A percentile compares a stretch with the other conserved stretches of the same genome.
phyloP scores from a whole-genome alignment of 2,113 vertebrate genomes.

The Bolborhynchus lineola region DNA sequence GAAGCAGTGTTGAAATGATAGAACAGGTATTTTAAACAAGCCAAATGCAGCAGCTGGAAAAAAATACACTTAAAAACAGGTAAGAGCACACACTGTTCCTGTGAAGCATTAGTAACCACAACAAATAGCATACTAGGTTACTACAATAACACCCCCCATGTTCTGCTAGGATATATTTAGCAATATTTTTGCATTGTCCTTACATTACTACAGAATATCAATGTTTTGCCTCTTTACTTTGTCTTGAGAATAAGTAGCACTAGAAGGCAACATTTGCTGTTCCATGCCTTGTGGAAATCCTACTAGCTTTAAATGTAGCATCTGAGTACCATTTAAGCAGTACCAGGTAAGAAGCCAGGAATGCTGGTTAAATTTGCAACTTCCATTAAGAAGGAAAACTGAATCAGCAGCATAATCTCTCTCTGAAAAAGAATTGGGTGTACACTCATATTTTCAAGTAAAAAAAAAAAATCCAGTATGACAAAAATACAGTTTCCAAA shows the following conservation, averaged over 20 bases:
- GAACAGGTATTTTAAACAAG: neutral
- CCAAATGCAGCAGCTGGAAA: neutral
- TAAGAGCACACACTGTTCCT: neutral
- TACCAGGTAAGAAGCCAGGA: neutral
- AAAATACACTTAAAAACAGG: neutral
- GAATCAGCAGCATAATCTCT: neutral
- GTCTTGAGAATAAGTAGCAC: neutral
- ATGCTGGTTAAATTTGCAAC: neutral
- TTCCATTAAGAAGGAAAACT: neutral
- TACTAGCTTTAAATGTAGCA: neutral
- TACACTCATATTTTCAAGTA: neutral
- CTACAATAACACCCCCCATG: neutral
- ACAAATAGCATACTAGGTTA: neutral
- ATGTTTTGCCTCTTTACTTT: neutral
- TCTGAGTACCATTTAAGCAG: neutral
- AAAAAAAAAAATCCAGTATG: neutral
- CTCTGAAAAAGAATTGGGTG: neutral
- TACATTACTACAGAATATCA: neutral
- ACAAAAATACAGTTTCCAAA: neutral
- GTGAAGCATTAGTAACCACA: neutral
- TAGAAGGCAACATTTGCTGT: neutral
- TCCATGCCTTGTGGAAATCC: neutral
- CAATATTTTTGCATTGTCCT: neutral
- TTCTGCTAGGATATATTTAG: neutral
- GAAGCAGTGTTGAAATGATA: neutral